These are phyloP conservation scores for Aphis craccivora DNA, from an alignment of 1,140 invertebrate genomes.

Conservation along the genomic window DNA sequence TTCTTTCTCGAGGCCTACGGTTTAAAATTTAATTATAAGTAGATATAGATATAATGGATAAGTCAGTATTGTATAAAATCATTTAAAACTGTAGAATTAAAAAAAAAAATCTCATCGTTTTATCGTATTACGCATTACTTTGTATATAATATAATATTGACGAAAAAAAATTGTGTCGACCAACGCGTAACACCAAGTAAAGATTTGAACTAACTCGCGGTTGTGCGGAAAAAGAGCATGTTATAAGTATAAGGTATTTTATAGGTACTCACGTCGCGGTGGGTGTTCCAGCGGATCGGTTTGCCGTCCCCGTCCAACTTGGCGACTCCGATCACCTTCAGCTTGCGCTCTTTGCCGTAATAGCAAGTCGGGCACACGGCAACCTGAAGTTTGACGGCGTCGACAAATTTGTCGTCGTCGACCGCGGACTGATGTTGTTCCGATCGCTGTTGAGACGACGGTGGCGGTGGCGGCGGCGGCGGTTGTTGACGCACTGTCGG, in stretches of 20 bases:
- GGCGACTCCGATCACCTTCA: conserved; percentile 16
- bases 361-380: background rate
- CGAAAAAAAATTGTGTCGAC: background rate
- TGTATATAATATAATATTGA: background rate
- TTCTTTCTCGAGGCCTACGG: background rate
- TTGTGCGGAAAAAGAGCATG: too few species aligned
- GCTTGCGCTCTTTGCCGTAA: background rate
- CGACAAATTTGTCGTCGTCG: background rate
- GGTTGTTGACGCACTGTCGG: background rate
- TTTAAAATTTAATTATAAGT: too few species aligned
- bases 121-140: background rate
- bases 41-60: too few species aligned
- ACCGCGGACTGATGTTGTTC: background rate
- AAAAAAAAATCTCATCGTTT: background rate
- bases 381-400: background rate
- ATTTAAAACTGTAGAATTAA: background rate
- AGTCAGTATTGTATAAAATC: too few species aligned
- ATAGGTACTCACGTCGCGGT: background rate
- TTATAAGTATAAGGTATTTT: too few species aligned
- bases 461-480: background rate
- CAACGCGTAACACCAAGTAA: background rate
- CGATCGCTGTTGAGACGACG: background rate
- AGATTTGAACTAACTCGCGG: too few species aligned
- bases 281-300: background rate
- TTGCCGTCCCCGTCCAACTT: background rate